phyloP scores from a whole-genome alignment of 2,888 invertebrate genomes.

The Conomelus anceps region DNA sequence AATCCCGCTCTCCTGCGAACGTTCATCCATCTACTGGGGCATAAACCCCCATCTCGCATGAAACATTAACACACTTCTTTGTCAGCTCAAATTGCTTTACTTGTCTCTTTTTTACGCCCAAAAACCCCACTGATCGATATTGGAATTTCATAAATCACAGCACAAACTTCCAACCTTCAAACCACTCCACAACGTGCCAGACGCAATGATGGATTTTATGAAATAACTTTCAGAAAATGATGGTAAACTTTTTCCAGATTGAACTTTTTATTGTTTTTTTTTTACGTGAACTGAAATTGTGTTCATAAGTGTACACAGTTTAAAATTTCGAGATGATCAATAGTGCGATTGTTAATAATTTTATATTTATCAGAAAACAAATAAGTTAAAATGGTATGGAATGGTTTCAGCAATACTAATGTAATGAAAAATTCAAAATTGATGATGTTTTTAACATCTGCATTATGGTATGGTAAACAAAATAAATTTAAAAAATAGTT shows the following conservation, averaged over 20 bases:
- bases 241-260: not conserved
- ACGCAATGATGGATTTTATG: not conserved
- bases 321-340: too few species aligned
- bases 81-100: not conserved
- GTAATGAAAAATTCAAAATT: too few species aligned
- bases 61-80: not conserved
- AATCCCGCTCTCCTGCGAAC: constrained; percentile 1
- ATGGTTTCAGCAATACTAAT: too few species aligned
- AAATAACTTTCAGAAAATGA: not conserved
- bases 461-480: too few species aligned
- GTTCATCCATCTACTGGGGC: not conserved
- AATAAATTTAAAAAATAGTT: too few species aligned
- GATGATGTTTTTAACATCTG: too few species aligned
- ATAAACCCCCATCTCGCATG: not conserved
- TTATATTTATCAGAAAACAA: too few species aligned
- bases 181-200: not conserved
- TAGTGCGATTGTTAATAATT: too few species aligned
- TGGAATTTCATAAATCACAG: not conserved
- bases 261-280: not conserved
- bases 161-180: not conserved
- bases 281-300: too few species aligned
- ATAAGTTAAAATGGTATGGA: too few species aligned
- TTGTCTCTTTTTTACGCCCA: not conserved
- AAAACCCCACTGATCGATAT: not conserved
- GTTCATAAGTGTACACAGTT: too few species aligned